Percentiles rank a stretch among this genome's conserved stretches.
phyloP scores from a whole-genome alignment of 2,888 invertebrate species.

The Oscheius onirici region DNA sequence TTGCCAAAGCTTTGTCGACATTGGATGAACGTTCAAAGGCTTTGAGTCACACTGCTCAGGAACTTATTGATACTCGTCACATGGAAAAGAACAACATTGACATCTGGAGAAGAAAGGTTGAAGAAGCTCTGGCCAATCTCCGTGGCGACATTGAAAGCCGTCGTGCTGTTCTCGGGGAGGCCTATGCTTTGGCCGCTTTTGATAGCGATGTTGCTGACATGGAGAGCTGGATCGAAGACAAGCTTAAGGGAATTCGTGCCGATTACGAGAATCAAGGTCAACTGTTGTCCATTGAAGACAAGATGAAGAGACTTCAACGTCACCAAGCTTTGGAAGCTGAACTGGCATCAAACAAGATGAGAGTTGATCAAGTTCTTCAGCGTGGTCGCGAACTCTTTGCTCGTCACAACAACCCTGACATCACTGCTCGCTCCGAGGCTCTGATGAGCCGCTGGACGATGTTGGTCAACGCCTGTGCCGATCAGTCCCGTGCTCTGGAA shows the following conservation, averaged over 20 bases:
- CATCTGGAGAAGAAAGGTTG: conserved; percentile 54
- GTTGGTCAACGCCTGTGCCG: conserved; percentile 80
- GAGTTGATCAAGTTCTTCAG: conserved; percentile 83
- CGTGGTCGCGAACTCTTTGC: conserved; percentile 44
- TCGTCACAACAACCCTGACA: conserved; percentile 41
- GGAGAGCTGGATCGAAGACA: conserved; percentile 74
- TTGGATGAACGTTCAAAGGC: conserved; percentile 61
- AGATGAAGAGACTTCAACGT: conserved; percentile 91
- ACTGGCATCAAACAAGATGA: conserved; percentile 85
- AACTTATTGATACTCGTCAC: conserved; percentile 87
- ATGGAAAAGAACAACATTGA: conserved; percentile 75
- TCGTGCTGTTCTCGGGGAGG: conserved; percentile 81
- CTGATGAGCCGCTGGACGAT: conserved; percentile 82
- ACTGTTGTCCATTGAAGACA: conserved; percentile 85
- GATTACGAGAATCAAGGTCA: conserved; percentile 83
- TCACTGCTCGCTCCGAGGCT: conserved; percentile 67
- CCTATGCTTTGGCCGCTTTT: conserved; percentile 87
- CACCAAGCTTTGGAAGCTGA: conserved; percentile 90
- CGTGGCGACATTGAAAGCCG: conserved; percentile 80
- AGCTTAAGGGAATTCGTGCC: conserved; percentile 76
- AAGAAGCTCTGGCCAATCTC: conserved; percentile 65
- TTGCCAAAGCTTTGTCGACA: conserved; percentile 84
- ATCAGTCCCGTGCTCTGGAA: conserved; percentile 84
- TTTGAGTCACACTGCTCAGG: conserved; percentile 55
- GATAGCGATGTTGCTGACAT: conserved; percentile 83